phyloP scores from a whole-genome alignment of 1,140 invertebrate genomes.

The Coptotermes formosanus region DNA sequence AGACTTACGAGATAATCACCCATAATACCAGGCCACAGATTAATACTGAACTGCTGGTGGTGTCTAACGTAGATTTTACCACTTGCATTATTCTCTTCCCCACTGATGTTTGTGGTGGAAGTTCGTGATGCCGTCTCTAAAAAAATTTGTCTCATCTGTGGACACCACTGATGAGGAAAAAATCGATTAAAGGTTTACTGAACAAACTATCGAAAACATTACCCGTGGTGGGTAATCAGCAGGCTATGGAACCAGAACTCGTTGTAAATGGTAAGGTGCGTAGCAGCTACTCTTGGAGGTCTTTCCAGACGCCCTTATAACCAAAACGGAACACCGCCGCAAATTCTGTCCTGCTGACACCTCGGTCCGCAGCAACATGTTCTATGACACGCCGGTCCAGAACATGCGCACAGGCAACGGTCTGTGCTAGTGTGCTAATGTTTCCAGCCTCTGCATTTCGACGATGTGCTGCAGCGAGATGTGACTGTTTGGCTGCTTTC shows the following conservation, averaged over 20 bases:
- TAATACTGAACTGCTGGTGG: not conserved
- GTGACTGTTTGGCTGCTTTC: not conserved
- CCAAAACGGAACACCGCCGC: not conserved
- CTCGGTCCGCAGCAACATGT: not conserved
- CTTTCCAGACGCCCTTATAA: not conserved
- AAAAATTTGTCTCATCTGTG: slow-evolving; percentile 1
- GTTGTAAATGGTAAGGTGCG: not conserved
- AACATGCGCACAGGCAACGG: not conserved
- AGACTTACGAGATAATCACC: too few relatives aligned
- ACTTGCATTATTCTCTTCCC: too few relatives aligned
- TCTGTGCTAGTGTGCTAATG: not conserved
- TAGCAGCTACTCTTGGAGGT: too few relatives aligned
- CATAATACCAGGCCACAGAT: not conserved
- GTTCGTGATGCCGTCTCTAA: not conserved
- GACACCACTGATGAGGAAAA: not conserved
- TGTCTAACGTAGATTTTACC: not conserved
- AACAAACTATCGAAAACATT: not conserved
- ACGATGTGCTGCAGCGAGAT: not conserved
- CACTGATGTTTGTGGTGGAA: not conserved
- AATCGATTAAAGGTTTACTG: not conserved
- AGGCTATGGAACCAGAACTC: not conserved
- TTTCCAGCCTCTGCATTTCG: not conserved
- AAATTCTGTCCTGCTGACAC: not conserved
- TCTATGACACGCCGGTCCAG: not conserved
- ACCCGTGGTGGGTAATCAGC: not conserved